These are phyloP conservation scores for Formica selysi DNA, from an alignment of 1,140 invertebrate species.

Conservation along the genomic window DNA sequence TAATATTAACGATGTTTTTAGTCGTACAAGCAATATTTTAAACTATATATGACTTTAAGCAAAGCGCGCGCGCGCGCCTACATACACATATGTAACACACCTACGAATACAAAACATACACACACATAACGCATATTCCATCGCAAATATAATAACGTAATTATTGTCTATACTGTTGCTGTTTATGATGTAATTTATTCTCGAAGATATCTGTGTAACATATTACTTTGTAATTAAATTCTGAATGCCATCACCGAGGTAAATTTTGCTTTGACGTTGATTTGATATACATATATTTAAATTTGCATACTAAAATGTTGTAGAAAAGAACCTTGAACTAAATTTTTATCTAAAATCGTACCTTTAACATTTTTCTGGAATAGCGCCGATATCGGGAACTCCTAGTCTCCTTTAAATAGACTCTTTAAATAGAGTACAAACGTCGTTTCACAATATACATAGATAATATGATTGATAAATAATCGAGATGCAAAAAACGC, in stretches of 20 bases:
- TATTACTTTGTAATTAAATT: conserved; percentile 34
- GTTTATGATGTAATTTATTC: conserved; percentile 26
- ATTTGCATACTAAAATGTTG: background rate
- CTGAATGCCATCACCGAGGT: background rate
- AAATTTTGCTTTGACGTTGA: background rate
- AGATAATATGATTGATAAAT: background rate
- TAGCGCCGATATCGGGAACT: background rate
- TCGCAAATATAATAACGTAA: background rate
- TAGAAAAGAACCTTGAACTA: background rate
- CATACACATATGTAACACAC: too few relatives aligned
- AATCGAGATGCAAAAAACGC: background rate
- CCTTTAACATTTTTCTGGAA: background rate
- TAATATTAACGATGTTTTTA: background rate
- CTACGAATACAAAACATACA: too few relatives aligned
- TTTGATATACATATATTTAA: background rate
- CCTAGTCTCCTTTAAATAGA: background rate
- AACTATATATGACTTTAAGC: background rate
- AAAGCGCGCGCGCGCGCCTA: background rate
- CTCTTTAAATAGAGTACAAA: background rate
- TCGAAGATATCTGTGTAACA: conserved; percentile 1
- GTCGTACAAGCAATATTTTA: background rate
- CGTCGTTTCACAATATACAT: background rate
- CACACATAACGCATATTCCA: background rate
- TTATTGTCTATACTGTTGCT: conserved; percentile 3
- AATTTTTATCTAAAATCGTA: background rate